phyloP scores from a whole-genome alignment of 1,140 invertebrate species.

The Mesaphorura yosii region DNA sequence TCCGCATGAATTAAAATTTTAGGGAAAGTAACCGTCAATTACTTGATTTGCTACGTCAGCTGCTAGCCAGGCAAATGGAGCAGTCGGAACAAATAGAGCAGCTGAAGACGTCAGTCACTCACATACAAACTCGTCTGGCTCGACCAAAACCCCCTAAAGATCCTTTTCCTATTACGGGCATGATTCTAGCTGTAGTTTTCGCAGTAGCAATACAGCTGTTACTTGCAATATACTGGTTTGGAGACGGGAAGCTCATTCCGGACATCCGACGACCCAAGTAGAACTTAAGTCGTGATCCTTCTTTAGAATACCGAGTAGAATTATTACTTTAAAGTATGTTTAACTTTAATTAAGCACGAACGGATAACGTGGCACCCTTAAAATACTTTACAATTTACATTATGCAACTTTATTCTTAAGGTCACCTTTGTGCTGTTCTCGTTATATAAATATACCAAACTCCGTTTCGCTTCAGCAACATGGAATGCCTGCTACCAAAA shows the following conservation, averaged over 20 bases:
- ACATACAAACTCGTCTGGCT: constrained; percentile 22
- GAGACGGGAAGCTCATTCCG: constrained; percentile 27
- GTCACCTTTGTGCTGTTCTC: no score
- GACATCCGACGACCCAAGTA: constrained; percentile 16
- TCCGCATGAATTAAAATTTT: not conserved
- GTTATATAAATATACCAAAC: no score
- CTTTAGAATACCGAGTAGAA: no score
- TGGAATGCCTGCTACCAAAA: no score
- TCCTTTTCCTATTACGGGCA: constrained; percentile 29
- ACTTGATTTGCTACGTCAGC: constrained; percentile 28
- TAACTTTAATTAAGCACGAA: no score
- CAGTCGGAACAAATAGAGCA: constrained; percentile 30
- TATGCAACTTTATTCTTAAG: no score
- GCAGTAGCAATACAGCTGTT: constrained; percentile 28
- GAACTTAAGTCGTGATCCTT: no score
- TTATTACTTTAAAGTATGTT: no score
- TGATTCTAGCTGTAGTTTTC: constrained; percentile 26
- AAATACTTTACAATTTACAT: no score
- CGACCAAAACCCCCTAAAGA: constrained; percentile 24
- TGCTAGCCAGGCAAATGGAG: constrained; percentile 27
- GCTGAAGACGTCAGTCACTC: constrained; percentile 21
- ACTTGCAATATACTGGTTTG: constrained; percentile 28
- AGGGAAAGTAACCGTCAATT: constrained; percentile 31
- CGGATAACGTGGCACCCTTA: no score
- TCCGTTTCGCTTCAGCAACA: no score